Evolutionary conservation across 2,888 invertebrate species (phyloP), one percentile per base, ranked within the genome.

Genomic region (Galerucella calmariensis): DNA sequence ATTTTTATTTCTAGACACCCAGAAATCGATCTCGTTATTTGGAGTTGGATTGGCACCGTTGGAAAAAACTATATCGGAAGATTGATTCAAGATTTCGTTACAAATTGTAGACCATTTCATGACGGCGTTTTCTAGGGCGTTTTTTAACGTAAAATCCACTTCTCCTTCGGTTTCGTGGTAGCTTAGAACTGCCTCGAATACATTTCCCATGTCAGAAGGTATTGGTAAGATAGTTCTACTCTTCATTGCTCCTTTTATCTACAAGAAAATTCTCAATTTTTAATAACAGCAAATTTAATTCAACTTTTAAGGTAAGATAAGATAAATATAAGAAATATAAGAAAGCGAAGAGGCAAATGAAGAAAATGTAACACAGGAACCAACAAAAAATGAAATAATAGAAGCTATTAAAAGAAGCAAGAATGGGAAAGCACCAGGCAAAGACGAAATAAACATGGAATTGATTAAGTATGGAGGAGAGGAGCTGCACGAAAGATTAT

Each of bases 191-290:
- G 90, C 90, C 27, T 91, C 89, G 83, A 92, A 92, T 41, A 95
- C 90, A 72, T 89, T 89, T 78, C 93, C 93, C 2, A 93, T 91
- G 3, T 93, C 94, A 79, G 93, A 91, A 0, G 97, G 97, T 90
- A 97, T 92, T 0, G 97, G 95, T 44, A 97, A 88, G 81, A 96
- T 90, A 0, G 95, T 96, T 86, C 95, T 94, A 80, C 96, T 96
- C 65, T 92, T 91, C 87, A 96, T 93, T 84, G 95, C 94, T 0
- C 97, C 97, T 85, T 91, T 93, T 69, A 95, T 87, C 87, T 87
- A 75, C 10, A 81, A 79, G 67, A 59, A 72, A 9, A n/a, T 46
- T n/a, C 5, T 16, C 14, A 48, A 20, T 67, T 11, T 41, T 66
- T 48, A 11, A 16, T 16, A 9, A 16, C 16, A n/a, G 48, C 11